A percentile compares a stretch with the other conserved stretches of the same genome.
These are phyloP conservation scores for Coremacera marginata DNA, from an alignment of 2,888 invertebrate genomes.

Conservation along the genomic window DNA sequence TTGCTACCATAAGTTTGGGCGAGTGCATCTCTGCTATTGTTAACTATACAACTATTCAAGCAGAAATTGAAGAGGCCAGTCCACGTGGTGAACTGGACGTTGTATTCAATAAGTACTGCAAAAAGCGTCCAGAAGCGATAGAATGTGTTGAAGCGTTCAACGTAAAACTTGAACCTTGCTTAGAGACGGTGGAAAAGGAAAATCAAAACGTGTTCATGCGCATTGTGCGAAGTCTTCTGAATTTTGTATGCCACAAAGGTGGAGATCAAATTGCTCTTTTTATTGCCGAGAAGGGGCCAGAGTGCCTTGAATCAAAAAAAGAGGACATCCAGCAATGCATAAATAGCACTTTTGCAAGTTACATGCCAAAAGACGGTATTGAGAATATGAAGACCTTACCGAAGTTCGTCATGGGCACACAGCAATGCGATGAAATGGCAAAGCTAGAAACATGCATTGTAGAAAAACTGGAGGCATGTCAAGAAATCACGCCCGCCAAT, in stretches of 20 bases:
- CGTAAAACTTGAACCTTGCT: conserved; percentile 74
- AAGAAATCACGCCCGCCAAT: conserved; percentile 65
- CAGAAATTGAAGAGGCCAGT: conserved; percentile 78
- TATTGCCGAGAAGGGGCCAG: conserved; percentile 84
- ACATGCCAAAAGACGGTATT: conserved; percentile 69
- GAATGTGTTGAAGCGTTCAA: conserved; percentile 75
- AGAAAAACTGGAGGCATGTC: conserved; percentile 58
- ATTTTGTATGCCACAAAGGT: conserved; percentile 83
- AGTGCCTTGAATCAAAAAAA: conserved; percentile 76
- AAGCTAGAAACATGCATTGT: conserved; percentile 62
- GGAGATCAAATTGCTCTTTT: conserved; percentile 87
- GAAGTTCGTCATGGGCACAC: conserved; percentile 73
- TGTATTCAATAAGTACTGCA: conserved; percentile 82
- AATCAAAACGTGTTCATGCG: conserved; percentile 76
- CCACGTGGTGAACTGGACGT: conserved; percentile 78
- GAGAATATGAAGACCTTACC: conserved; percentile 71
- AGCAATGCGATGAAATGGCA: conserved; percentile 65
- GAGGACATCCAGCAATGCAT: conserved; percentile 75
- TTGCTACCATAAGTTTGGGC: conserved; percentile 64
- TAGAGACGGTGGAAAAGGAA: conserved; percentile 74
- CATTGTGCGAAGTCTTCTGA: conserved; percentile 77
- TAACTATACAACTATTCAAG: conserved; percentile 72
- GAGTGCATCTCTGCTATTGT: conserved; percentile 74
- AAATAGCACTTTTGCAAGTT: conserved; percentile 74
- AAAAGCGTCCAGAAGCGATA: conserved; percentile 69